phyloP scores from a whole-genome alignment of 1,140 invertebrate genomes.

The Apis mellifera region DNA sequence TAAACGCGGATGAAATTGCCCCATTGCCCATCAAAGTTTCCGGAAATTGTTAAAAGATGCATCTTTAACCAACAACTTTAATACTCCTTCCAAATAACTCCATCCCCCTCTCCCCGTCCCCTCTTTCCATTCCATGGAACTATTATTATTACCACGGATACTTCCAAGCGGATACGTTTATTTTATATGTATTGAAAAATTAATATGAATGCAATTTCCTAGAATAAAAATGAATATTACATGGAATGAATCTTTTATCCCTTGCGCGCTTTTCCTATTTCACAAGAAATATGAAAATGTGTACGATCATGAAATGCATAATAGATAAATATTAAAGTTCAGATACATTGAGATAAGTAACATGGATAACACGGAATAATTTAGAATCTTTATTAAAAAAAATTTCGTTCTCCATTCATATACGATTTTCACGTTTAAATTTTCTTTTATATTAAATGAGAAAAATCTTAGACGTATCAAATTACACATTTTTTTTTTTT shows the following conservation, averaged over 20 bases:
- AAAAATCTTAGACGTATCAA: no score
- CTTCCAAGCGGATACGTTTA: not conserved
- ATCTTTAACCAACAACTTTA: slow-evolving; percentile 3
- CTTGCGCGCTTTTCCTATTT: not conserved
- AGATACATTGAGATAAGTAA: not conserved
- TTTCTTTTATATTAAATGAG: no score
- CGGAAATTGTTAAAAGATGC: slow-evolving; percentile 27
- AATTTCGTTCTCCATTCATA: no score
- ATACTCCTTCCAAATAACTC: slow-evolving; percentile 3
- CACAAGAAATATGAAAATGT: not conserved
- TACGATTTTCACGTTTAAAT: no score
- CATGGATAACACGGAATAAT: not conserved
- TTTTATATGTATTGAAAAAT: slow-evolving; percentile 11
- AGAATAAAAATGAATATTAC: not conserved
- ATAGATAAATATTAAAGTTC: slow-evolving; percentile 15
- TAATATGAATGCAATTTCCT: slow-evolving; percentile 9
- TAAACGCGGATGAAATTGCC: slow-evolving; percentile 21
- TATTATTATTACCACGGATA: slow-evolving; percentile 25
- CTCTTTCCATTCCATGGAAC: not conserved
- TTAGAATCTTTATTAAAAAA: no score
- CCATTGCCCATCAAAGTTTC: slow-evolving; percentile 10
- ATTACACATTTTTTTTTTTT: no score
- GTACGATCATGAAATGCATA: no score
- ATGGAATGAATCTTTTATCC: no score
- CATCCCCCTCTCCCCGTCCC: not conserved